Conservation (phyloP, 2,797 vertebrate genomes). For the Lerista edwardsae region DNA sequence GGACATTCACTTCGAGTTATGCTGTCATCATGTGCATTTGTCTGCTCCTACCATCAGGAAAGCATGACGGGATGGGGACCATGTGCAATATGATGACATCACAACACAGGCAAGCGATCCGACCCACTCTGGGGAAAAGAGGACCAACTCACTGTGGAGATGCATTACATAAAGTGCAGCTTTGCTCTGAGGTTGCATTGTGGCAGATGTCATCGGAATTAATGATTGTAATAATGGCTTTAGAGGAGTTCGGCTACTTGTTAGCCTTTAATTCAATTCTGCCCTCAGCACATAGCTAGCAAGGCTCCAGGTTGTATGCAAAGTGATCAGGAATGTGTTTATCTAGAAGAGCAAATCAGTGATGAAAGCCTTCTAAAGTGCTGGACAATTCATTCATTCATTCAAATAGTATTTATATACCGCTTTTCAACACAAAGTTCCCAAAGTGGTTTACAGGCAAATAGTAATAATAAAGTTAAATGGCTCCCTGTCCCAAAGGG, state of each 20-base stretch:
- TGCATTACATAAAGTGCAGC: not conserved
- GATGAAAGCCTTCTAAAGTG: constrained; percentile 14
- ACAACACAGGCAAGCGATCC: not conserved
- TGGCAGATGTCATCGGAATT: not conserved
- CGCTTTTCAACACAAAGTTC: no score
- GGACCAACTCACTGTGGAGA: not conserved
- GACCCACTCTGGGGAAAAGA: not conserved
- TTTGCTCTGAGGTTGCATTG: not conserved
- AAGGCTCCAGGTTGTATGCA: not conserved
- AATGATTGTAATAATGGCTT: not conserved
- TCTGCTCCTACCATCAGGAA: no score
- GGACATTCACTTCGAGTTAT: not conserved
- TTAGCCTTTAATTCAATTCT: not conserved
- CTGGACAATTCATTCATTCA: no score
- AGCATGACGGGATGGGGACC: no score
- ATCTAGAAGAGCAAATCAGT: no score
- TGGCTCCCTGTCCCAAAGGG: no score
- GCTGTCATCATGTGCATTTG: not conserved
- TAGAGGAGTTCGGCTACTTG: not conserved
- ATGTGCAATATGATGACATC: not conserved
- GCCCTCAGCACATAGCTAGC: not conserved
- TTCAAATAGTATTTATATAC: no score
- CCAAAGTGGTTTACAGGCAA: no score
- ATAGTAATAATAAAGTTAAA: no score
- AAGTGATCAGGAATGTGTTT: not conserved